Base-by-base conservation (phyloP, 2,113 vertebrate genomes). In the Aleadryas rufinucha region DNA sequence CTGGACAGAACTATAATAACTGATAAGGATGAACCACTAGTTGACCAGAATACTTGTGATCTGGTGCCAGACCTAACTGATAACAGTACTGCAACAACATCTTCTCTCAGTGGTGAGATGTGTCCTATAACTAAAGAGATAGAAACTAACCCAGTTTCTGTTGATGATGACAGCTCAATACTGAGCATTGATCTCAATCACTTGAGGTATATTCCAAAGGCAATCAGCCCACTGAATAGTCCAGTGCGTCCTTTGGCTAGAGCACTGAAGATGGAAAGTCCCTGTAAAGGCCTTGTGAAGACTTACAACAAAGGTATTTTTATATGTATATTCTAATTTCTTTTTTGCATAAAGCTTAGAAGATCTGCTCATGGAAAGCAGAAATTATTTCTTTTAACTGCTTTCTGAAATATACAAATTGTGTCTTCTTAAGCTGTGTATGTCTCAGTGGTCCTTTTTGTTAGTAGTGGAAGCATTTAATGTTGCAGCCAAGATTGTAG, bases 151-250 rank as follows among this genome's bases (percentile, higher is more conserved):
- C 92, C 91, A 26, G 14, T 97, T 75, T 89, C 95, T 92, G 84
- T 97, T 79, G 98, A 98, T n/a, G 99, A 99, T 94, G 99, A 99
- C 50, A 99, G 99, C 95, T 99, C 99, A 26, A 99, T 99, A 98
- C 98, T 99, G 96, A 98, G 98, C 75, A 98, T 98, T 89, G 99
- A 99, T 53, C 96, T 99, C 75, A 99, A 98, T 94, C 98, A 98
- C 47, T 94, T 99, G 90, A 99, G 98, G 87, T 98, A 95, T 39
- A 99, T 99, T 94, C 99, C 99, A 4, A 99, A 99, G 83, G 97
- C 97, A 45, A 99, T 99, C 85, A 99, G 99, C 95, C 99, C 99
- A 37, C 97, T 99, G 81, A 99, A 98, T 95, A 99, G 99, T 93
- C 99, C 99, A 2, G 87, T 98, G n/a, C 98, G 98, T 61, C 97